A percentile compares a stretch with the other conserved stretches of the same genome.
Conservation (phyloP, 2,113 vertebrate genomes). For the Sinocyclocheilus anophthalmus region DNA sequence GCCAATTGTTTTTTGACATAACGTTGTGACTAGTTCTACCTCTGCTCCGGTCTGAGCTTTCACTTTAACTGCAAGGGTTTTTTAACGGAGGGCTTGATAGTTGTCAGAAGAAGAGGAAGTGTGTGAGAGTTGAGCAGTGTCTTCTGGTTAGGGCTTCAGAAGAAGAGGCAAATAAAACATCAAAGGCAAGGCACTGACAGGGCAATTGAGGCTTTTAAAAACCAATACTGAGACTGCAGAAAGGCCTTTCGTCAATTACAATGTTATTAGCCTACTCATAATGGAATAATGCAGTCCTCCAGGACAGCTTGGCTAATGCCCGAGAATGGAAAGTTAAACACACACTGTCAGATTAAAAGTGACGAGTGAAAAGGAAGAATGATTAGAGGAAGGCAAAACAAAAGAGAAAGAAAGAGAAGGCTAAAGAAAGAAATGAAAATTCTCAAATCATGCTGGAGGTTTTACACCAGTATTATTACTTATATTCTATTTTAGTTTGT, state of each 20-base stretch:
- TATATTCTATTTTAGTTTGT: neutral
- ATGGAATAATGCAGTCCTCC: slow-evolving; percentile 70
- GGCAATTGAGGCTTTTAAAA: slow-evolving; percentile 56
- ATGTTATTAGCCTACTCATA: slow-evolving; percentile 71
- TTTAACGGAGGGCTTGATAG: neutral
- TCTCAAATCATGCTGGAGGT: neutral
- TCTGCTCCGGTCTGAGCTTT: neutral
- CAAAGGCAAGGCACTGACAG: slow-evolving; percentile 67
- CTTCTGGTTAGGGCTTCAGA: slow-evolving; percentile 39
- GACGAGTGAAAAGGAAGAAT: slow-evolving; percentile 13
- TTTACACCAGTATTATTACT: neutral
- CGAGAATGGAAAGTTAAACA: slow-evolving; percentile 43
- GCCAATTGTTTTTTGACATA: neutral
- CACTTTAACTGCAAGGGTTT: neutral
- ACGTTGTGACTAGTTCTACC: neutral
- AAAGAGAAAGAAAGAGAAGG: slow-evolving; percentile 23
- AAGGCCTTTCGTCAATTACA: slow-evolving; percentile 74
- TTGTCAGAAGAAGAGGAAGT: slow-evolving; percentile 23
- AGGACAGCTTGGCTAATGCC: slow-evolving; percentile 60
- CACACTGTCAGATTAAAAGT: slow-evolving; percentile 42
- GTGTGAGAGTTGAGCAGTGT: slow-evolving; percentile 27
- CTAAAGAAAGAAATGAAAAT: neutral
- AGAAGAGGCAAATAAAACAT: slow-evolving; percentile 63
- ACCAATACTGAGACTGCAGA: slow-evolving; percentile 65
- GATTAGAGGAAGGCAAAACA: slow-evolving; percentile 35